Evolutionary conservation across 2,797 vertebrate genomes (phyloP).

Genomic region (Urosaurus nigricauda): DNA sequence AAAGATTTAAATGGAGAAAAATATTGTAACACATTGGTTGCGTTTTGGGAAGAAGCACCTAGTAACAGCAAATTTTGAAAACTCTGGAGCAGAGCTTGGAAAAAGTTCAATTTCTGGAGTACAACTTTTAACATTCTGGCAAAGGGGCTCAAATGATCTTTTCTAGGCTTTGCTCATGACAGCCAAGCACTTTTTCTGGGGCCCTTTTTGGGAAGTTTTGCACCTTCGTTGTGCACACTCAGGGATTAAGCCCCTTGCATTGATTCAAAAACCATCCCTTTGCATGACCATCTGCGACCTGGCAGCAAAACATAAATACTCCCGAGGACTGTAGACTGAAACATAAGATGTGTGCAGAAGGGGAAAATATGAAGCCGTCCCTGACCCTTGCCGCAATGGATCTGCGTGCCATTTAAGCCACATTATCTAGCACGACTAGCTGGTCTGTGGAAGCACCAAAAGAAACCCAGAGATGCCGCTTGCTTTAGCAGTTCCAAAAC

Average conservation of each 20-base stretch:
- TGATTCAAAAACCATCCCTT: no score
- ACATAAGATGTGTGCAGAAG: not conserved
- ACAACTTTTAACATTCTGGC: not conserved
- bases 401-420: not conserved
- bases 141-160: no score
- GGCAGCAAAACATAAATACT: not conserved
- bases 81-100: not conserved
- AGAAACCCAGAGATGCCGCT: not conserved
- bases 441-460: conserved; percentile 14
- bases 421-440: not conserved
- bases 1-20: not conserved
- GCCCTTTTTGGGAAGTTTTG: not conserved
- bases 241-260: not conserved
- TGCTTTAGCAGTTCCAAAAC: not conserved
- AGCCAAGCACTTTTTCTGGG: not conserved
- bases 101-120: not conserved
- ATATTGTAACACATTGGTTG: not conserved
- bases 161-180: no score
- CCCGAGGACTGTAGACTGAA: not conserved
- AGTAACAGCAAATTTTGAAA: no score
- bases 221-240: no score
- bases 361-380: no score
- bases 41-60: not conserved
- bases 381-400: not conserved
- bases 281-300: not conserved